Evolutionary conservation across 2,888 invertebrate genomes (phyloP).

Genomic region (Aphidius colemani): DNA sequence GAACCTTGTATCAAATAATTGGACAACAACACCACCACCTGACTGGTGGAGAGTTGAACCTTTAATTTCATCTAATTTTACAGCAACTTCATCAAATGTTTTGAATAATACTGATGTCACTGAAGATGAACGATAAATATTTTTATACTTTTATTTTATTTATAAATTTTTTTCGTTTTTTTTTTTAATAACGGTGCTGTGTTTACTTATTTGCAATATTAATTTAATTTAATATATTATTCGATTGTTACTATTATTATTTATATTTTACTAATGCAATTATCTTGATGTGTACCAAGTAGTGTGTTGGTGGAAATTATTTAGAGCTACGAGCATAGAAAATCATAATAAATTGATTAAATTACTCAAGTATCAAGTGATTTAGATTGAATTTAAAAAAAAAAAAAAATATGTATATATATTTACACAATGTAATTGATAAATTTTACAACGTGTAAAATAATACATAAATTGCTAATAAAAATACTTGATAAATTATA

Average conservation of each 20-base stretch:
- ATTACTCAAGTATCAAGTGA: background rate
- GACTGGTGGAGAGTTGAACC: constrained; percentile 60
- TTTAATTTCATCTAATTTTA: constrained; percentile 47
- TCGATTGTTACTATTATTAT: background rate
- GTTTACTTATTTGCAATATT: constrained; percentile 1
- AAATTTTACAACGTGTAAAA: background rate
- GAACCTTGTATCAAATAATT: constrained; percentile 60
- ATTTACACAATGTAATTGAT: background rate
- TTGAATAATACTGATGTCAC: constrained; percentile 7
- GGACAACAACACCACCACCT: constrained; percentile 53
- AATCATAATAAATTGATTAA: background rate
- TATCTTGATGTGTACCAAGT: background rate
- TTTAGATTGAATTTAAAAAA: background rate
- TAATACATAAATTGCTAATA: background rate
- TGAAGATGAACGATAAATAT: constrained; percentile 21
- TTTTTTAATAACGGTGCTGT: constrained; percentile 4
- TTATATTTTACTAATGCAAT: constrained; percentile 7
- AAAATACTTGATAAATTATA: background rate
- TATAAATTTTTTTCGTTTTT: background rate
- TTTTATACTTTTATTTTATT: background rate
- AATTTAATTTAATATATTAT: constrained; percentile 2
- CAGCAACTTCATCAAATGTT: constrained; percentile 24
- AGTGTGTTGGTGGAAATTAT: too few species aligned
- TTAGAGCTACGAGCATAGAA: constrained; percentile 1
- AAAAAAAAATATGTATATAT: background rate